Base-by-base conservation (phyloP, 1,140 invertebrate genomes). In the Rhizoglyphus robini region DNA sequence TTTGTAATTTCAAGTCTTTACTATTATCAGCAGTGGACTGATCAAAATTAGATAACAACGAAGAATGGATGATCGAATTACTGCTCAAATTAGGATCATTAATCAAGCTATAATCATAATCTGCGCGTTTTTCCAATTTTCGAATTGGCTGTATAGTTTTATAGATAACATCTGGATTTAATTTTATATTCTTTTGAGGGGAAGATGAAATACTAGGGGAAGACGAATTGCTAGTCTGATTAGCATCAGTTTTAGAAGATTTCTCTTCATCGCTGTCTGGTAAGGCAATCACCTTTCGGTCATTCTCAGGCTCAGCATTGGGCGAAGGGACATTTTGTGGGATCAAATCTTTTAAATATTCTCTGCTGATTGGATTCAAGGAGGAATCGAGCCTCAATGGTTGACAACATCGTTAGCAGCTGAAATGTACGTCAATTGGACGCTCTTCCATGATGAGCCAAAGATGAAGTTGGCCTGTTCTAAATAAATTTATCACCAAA, bases 371-470 rank as follows among this genome's bases (percentile, higher is more conserved):
- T 70, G 84, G 85, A 72, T 84, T 84, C 70, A 95, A 84, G 31
- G 87, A 86, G 58, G 86, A 82, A 75, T 94, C 88, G 49, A 95
- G 74, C 72, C 83, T 85, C 29, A 96, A 78, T 27, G 90, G 90
- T 73, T 90, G 87, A 60, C 88, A 78, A 78, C 92, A 96, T 76
- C 88, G 81, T 76, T 95, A 91, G 76, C 91, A 96, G n/a, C 86
- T 83, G 76, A 93, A 95, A 75, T 83, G 88, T 0, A 92, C 86
- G 72, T 80, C 84, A 31, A 80, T 68, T 69, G 51, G 29, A 27
- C 61, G 46, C 11, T 60, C 27, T 46, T 60, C 58, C 58, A 60
- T 60, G 3, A 34, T 46, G 2, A 29, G 23, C 36, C 30, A 60
- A n/a, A n/a, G n/a, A n/a, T n/a, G n/a, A n/a, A n/a, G n/a, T n/a